Percentiles rank a stretch among this genome's conserved stretches.
These are phyloP conservation scores for Triplophysa rosa DNA, from an alignment of 2,113 vertebrate genomes.

Conservation along the genomic window DNA sequence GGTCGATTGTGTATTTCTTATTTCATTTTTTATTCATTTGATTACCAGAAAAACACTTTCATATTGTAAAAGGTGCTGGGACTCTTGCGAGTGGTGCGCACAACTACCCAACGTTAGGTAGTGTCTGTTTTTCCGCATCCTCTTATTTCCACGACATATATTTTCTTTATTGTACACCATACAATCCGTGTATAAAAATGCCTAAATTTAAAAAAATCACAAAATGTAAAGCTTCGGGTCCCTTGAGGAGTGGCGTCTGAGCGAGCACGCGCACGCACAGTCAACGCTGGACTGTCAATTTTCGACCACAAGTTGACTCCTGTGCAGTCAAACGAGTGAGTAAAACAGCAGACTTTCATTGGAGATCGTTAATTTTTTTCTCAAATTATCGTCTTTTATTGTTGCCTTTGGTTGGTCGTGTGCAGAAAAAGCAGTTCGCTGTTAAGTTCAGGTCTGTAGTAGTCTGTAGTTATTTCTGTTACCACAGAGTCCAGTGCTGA, in stretches of 20 bases:
- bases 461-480: neutral
- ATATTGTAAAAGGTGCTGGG: neutral
- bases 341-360: neutral
- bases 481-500: neutral
- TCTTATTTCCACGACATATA: neutral
- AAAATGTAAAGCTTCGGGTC: constrained; percentile 32
- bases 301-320: constrained; percentile 29
- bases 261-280: constrained; percentile 65
- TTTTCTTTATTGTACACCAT: neutral
- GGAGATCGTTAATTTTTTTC: neutral
- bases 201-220: constrained; percentile 24
- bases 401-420: constrained; percentile 6
- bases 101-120: neutral
- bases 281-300: constrained; percentile 65
- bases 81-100: neutral
- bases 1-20: too few species aligned
- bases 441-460: neutral
- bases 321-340: neutral
- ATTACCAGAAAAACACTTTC: too few species aligned
- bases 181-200: neutral
- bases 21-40: too few species aligned
- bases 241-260: neutral
- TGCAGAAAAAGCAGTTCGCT: neutral
- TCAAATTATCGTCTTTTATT: neutral
- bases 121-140: neutral